phyloP scores from a whole-genome alignment of 2,113 vertebrate species.

The Amblyopsis rosae region DNA sequence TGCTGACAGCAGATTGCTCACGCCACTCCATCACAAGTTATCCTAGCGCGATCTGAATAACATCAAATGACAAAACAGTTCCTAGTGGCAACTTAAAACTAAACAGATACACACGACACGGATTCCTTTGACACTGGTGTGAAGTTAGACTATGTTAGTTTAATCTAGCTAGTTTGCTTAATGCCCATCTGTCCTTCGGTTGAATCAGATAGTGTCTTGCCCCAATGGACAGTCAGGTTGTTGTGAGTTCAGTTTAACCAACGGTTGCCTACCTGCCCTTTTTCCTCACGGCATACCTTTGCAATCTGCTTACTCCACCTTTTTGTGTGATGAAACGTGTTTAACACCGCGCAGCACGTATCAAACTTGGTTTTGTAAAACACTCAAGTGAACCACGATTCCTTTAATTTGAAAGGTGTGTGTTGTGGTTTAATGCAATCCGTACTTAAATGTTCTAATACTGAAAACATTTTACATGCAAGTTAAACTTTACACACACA shows the following conservation, averaged over 20 bases:
- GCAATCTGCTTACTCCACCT: slow-evolving; percentile 15
- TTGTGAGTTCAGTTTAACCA: background rate
- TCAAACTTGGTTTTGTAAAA: slow-evolving; percentile 2
- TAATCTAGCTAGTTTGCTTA: slow-evolving; percentile 12
- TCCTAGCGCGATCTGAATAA: background rate
- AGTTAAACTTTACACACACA: slow-evolving; percentile 8
- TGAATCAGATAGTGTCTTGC: background rate
- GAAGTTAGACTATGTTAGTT: too few relatives aligned
- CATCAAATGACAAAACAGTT: slow-evolving; percentile 4
- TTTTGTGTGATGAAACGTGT: background rate
- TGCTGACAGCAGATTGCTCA: slow-evolving; percentile 76
- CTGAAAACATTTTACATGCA: background rate
- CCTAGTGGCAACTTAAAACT: slow-evolving; percentile 11
- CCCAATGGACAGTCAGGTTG: slow-evolving; percentile 20
- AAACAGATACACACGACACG: slow-evolving; percentile 1
- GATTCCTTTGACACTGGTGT: too few relatives aligned
- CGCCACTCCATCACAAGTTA: slow-evolving; percentile 78
- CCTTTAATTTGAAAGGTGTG: background rate
- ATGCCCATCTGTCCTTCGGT: background rate
- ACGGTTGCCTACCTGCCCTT: slow-evolving; percentile 39
- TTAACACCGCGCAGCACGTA: background rate
- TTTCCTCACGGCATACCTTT: slow-evolving; percentile 59
- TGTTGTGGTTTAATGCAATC: background rate
- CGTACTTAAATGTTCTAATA: background rate
- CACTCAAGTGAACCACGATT: background rate